These are phyloP conservation scores for Thunnus thynnus DNA, from an alignment of 2,113 vertebrate genomes.

Conservation along the genomic window DNA sequence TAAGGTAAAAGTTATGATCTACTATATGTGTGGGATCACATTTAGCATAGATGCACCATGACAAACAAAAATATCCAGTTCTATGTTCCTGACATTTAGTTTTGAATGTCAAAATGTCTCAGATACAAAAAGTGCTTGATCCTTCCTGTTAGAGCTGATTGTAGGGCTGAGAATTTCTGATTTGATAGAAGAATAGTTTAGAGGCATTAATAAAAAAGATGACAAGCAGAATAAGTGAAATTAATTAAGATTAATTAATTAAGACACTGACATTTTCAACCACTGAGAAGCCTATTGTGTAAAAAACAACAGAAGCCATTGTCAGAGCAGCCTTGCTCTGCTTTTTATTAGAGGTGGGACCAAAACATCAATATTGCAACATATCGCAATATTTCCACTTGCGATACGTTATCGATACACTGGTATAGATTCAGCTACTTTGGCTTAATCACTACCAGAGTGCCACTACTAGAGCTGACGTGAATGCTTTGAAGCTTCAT, in stretches of 20 bases:
- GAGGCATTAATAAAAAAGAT: constrained; percentile 7
- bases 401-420: background rate
- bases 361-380: no score
- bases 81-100: constrained; percentile 40
- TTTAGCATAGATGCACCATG: constrained; percentile 15
- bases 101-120: constrained; percentile 25
- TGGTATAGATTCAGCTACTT: background rate
- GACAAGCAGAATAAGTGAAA: constrained; percentile 20
- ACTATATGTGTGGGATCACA: background rate
- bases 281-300: constrained; percentile 24
- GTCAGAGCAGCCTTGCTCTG: constrained; percentile 18
- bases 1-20: background rate
- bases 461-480: no score
- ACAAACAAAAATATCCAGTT: constrained; percentile 10
- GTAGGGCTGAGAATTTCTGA: background rate
- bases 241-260: constrained; percentile 29
- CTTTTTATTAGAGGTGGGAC: background rate
- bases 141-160: background rate
- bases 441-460: no score
- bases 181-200: background rate
- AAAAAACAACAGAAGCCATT: constrained; percentile 21
- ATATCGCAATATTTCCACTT: no score
- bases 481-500: no score
- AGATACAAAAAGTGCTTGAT: background rate
- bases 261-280: constrained; percentile 39